These are phyloP conservation scores for Myotis pilosus DNA, from an alignment of 2,797 vertebrate genomes.

Conservation along the genomic window DNA sequence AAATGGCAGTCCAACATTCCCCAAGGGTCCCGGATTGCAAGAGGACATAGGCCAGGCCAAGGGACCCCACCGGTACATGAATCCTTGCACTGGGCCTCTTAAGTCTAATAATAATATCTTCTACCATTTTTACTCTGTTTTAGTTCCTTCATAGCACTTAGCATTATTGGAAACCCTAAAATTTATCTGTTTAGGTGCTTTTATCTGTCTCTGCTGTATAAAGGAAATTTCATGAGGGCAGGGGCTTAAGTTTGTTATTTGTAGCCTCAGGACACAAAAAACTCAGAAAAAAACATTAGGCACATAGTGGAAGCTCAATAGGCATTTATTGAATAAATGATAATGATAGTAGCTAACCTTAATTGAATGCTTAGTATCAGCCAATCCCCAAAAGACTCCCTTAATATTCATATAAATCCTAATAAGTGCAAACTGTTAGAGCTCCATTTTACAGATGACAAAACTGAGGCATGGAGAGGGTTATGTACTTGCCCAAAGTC, in stretches of 20 bases:
- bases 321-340: constrained; percentile 15
- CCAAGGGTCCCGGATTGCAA: no score
- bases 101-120: neutral
- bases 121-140: neutral
- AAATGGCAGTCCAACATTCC: no score
- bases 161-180: neutral
- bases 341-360: neutral
- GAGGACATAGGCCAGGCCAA: no score
- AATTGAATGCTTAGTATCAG: neutral
- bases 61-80: no score
- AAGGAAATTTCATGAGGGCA: neutral
- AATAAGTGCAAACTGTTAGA: neutral
- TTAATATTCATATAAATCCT: neutral
- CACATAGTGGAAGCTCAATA: neutral
- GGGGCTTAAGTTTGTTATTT: constrained; percentile 1
- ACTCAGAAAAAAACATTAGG: neutral
- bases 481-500: neutral
- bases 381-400: neutral
- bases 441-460: neutral
- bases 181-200: neutral
- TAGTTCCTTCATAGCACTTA: neutral
- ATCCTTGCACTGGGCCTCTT: no score
- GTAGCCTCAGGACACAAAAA: neutral
- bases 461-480: neutral
- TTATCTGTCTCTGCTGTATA: neutral